These are phyloP conservation scores for Lithophane semibrunnea DNA, from an alignment of 2,888 invertebrate genomes.

Conservation along the genomic window DNA sequence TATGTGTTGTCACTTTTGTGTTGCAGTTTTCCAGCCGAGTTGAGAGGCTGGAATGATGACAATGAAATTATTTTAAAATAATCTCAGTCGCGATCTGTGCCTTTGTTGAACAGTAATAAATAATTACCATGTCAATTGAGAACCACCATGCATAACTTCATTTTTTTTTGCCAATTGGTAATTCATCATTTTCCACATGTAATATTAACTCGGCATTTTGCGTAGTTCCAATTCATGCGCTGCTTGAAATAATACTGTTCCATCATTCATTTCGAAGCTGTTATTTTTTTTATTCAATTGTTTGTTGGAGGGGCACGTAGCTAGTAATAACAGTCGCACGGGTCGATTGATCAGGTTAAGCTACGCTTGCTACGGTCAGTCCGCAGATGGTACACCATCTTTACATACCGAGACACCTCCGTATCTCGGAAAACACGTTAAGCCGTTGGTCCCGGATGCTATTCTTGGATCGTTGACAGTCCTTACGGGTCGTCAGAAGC, in stretches of 20 bases:
- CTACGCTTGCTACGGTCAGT: too few relatives aligned
- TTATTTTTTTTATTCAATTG: neutral
- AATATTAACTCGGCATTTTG: neutral
- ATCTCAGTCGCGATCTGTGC: constrained; percentile 29
- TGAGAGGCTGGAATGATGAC: neutral
- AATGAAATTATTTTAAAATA: constrained; percentile 36
- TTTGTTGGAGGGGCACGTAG: neutral
- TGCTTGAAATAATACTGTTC: neutral
- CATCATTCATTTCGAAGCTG: neutral
- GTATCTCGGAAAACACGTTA: neutral
- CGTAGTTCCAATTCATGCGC: neutral
- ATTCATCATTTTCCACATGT: neutral
- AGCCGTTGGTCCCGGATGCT: neutral
- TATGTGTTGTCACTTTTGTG: neutral
- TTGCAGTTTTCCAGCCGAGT: neutral
- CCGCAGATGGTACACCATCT: too few relatives aligned
- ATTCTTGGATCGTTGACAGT: neutral
- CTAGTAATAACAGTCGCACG: too few relatives aligned
- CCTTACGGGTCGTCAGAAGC: too few relatives aligned
- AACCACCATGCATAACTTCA: neutral
- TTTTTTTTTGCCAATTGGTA: neutral
- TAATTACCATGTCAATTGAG: neutral
- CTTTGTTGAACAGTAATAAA: constrained; percentile 25
- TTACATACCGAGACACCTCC: too few relatives aligned
- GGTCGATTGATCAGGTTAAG: too few relatives aligned